Conservation (phyloP, 2,888 invertebrate genomes). For the Cotesia congregata region DNA sequence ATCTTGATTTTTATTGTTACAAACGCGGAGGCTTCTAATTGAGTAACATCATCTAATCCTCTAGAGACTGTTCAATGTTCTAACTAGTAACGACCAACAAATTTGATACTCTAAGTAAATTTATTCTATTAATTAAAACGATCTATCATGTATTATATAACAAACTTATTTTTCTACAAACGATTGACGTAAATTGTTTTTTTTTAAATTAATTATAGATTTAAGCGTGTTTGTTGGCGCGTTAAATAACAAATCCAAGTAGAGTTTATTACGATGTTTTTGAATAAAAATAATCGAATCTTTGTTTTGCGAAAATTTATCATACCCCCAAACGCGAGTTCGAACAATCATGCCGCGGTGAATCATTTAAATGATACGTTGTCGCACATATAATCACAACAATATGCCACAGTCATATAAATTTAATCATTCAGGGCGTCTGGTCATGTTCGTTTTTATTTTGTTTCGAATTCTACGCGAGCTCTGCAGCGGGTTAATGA, state of each 20-base stretch:
- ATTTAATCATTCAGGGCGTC: neutral
- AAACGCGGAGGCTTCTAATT: neutral
- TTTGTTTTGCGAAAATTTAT: neutral
- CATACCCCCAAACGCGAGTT: neutral
- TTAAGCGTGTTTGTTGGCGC: no score
- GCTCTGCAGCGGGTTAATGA: slow-evolving; percentile 22
- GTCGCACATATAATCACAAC: neutral
- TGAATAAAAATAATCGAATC: neutral
- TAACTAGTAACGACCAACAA: neutral
- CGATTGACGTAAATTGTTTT: no score
- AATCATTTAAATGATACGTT: neutral
- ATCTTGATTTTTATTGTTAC: slow-evolving; percentile 6
- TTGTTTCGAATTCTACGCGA: slow-evolving; percentile 3
- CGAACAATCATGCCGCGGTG: neutral
- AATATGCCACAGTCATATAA: neutral
- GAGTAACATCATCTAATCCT: neutral
- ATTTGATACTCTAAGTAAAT: neutral
- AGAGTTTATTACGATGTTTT: neutral
- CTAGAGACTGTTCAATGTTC: neutral
- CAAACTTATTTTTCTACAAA: no score
- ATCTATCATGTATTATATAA: no score
- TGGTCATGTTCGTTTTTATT: neutral
- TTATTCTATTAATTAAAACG: no score
- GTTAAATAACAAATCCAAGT: no score
- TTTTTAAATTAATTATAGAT: no score